phyloP scores from a whole-genome alignment of 1,140 invertebrate genomes.

The Gonatopus flavifemur region DNA sequence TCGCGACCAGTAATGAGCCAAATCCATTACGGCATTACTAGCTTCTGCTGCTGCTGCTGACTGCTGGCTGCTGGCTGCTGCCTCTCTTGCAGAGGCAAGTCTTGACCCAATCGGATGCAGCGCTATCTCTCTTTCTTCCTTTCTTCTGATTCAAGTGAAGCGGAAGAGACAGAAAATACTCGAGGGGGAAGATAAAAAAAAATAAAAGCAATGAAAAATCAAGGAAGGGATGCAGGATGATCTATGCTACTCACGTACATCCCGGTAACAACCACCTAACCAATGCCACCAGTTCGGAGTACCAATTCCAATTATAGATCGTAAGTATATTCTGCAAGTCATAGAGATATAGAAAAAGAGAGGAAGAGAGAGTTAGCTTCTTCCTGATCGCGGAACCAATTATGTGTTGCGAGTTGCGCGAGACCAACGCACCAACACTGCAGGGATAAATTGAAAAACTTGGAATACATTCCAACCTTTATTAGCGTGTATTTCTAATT shows the following conservation, averaged over 20 bases:
- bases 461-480: no score
- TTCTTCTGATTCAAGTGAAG: no score
- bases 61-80: not conserved
- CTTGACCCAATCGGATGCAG: not conserved
- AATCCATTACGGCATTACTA: conserved; percentile 34
- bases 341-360: no score
- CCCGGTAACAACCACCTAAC: conserved; percentile 33
- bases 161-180: no score
- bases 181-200: no score
- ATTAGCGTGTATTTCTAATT: no score
- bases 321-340: conserved; percentile 15
- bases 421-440: no score
- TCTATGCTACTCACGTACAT: conserved; percentile 33
- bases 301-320: conserved; percentile 36
- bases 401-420: not conserved
- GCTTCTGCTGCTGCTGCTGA: not conserved
- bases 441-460: conserved; percentile 16
- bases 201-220: no score
- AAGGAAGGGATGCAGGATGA: conserved; percentile 15
- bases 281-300: conserved; percentile 32
- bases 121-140: not conserved
- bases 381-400: conserved; percentile 17
- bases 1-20: conserved; percentile 34
- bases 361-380: conserved; percentile 9
- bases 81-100: not conserved